These are phyloP conservation scores for Temnothorax rugatulus DNA, from an alignment of 2,888 invertebrate genomes.

Conservation along the genomic window DNA sequence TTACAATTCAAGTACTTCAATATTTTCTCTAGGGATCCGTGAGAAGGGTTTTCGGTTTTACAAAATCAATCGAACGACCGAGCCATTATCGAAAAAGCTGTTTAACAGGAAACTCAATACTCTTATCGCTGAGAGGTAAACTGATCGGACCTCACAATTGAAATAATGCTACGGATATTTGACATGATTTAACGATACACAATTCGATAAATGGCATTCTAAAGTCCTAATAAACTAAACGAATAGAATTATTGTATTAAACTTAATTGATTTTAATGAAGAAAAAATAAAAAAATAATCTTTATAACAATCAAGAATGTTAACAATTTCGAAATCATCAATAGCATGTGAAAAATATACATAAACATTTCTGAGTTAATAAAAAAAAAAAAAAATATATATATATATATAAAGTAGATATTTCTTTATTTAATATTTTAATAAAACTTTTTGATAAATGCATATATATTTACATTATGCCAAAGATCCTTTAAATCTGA, in stretches of 20 bases:
- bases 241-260: background rate
- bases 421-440: background rate
- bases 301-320: background rate
- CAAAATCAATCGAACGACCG: slow-evolving; percentile 34
- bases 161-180: slow-evolving; percentile 38
- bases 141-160: slow-evolving; percentile 43
- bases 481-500: background rate
- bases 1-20: slow-evolving; percentile 1
- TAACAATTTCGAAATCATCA: background rate
- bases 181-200: slow-evolving; percentile 24
- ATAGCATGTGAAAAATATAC: background rate
- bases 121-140: slow-evolving; percentile 43
- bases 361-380: background rate
- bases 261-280: background rate
- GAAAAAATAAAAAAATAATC: background rate
- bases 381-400: background rate
- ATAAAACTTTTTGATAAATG: background rate
- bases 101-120: slow-evolving; percentile 53
- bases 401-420: background rate
- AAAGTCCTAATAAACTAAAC: slow-evolving; percentile 8
- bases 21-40: background rate
- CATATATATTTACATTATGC: background rate
- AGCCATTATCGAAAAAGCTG: slow-evolving; percentile 39
- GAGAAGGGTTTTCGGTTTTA: slow-evolving; percentile 31
- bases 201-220: slow-evolving; percentile 5